Base-by-base conservation (phyloP, 1,140 invertebrate species). In the Papilio aristodemus region DNA sequence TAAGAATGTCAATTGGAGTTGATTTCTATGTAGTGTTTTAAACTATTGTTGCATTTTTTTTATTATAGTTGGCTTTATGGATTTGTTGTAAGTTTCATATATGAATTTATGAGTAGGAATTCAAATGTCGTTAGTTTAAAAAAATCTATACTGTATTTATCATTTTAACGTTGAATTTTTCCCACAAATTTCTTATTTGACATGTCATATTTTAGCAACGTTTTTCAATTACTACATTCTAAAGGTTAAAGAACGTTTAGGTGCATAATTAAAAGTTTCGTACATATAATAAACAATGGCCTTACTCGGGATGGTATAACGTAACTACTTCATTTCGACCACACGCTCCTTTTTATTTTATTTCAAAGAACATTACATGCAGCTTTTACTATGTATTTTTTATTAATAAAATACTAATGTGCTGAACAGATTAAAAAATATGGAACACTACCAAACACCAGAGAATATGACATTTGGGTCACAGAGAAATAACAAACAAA, bases 231-330 rank as follows among this genome's bases (percentile, higher is more conserved):
- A 54, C 46, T 68, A 46, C 22, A 25, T 60, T 63, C 14, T 54
- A 66, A 72, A 72, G 71, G 70, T 77, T 70, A 73, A 76, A 66
- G 69, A 68, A 70, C 73, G 64, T 77, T 77, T 76, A 68, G 66
- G 22, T 68, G 64, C 22, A 71, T 80, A 76, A 80, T 80, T 80
- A 80, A 75, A 76, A 73, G 17, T 76, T 71, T 46, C 67, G 71
- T 67, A 69, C 69, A 69, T 60, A 62, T 67, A 67, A 77, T 73
- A 74, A 77, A 77, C 73, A 77, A 74, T 67, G 50, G 37, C 11
- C 19, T 54, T 75, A 38, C 64, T 39, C 54, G 58, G 19, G 63
- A 25, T 43, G 13, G 67, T 77, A 72, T 79, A 72, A 72, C 25
- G 4, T 19, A 58, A 60, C 68, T 8, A 66, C 67, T 75, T 69